Conservation (phyloP, 2,797 vertebrate species). For the Lutjanus argentimaculatus region DNA sequence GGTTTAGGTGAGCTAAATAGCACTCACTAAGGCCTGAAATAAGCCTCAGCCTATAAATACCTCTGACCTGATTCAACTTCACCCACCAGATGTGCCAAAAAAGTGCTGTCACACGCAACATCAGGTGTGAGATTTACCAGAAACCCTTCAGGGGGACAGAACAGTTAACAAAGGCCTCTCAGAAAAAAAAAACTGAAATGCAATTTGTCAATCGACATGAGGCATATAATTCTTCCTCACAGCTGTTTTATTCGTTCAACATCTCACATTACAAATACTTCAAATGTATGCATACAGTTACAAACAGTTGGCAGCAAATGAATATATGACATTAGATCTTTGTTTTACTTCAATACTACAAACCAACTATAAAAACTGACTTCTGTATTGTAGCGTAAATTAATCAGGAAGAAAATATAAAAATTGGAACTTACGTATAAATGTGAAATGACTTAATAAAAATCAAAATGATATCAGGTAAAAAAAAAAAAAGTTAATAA, state of each 20-base stretch:
- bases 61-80: slow-evolving; percentile 71
- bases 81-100: slow-evolving; percentile 63
- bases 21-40: slow-evolving; percentile 46
- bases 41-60: slow-evolving; percentile 64
- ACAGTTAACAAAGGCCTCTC: neutral
- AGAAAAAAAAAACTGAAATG: neutral
- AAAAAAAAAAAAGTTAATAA: slow-evolving; percentile 98
- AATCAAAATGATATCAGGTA: slow-evolving; percentile 98
- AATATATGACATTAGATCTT: slow-evolving; percentile 98
- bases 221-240: slow-evolving; percentile 81
- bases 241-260: slow-evolving; percentile 99
- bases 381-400: slow-evolving; percentile 97
- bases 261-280: slow-evolving; percentile 99
- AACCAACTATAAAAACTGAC: slow-evolving; percentile 99
- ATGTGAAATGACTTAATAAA: slow-evolving; percentile 99
- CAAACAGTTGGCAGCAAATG: slow-evolving; percentile 99
- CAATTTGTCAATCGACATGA: neutral
- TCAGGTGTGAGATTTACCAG: slow-evolving; percentile 16
- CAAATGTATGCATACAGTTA: slow-evolving; percentile 99
- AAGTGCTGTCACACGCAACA: slow-evolving; percentile 32
- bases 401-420: slow-evolving; percentile 99
- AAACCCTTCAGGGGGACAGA: neutral
- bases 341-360: slow-evolving; percentile 98
- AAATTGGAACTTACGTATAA: slow-evolving; percentile 97
- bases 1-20: slow-evolving; percentile 31